Evolutionary conservation across 2,888 invertebrate genomes (phyloP).

Genomic region (Sarcophaga carnaria): DNA sequence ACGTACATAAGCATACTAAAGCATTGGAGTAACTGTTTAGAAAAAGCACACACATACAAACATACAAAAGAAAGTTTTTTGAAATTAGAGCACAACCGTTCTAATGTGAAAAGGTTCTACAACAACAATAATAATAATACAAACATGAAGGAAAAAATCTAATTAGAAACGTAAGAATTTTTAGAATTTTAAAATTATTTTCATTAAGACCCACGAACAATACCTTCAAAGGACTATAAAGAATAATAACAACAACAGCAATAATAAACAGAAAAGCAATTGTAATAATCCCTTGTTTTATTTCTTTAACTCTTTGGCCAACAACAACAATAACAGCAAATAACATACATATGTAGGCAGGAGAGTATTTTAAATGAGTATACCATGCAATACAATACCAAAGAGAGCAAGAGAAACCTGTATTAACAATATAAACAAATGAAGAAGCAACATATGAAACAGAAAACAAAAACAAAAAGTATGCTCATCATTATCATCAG

Average conservation of each 20-base stretch:
- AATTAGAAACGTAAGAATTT: slow-evolving; percentile 64
- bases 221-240: background rate
- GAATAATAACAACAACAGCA: slow-evolving; percentile 21
- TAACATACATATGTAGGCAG: slow-evolving; percentile 2
- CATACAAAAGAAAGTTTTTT: slow-evolving; percentile 27
- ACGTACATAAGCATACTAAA: background rate
- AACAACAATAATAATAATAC: background rate
- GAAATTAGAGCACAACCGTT: slow-evolving; percentile 66
- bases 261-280: slow-evolving; percentile 20
- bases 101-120: slow-evolving; percentile 31
- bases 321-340: background rate
- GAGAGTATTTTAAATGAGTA: background rate
- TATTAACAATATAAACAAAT: slow-evolving; percentile 43
- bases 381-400: background rate
- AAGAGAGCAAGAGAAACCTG: slow-evolving; percentile 8
- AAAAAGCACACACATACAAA: slow-evolving; percentile 46
- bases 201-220: slow-evolving; percentile 16
- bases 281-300: slow-evolving; percentile 56
- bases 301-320: slow-evolving; percentile 42
- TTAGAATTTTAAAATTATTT: slow-evolving; percentile 50
- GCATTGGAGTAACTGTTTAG: background rate
- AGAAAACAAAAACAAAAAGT: slow-evolving; percentile 45
- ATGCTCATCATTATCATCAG: background rate
- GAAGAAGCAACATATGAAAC: slow-evolving; percentile 57
- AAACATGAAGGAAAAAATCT: slow-evolving; percentile 41